Percentiles rank a stretch among this genome's conserved stretches.
phyloP scores from a whole-genome alignment of 2,888 invertebrate species.

The Nesidiocoris tenuis region DNA sequence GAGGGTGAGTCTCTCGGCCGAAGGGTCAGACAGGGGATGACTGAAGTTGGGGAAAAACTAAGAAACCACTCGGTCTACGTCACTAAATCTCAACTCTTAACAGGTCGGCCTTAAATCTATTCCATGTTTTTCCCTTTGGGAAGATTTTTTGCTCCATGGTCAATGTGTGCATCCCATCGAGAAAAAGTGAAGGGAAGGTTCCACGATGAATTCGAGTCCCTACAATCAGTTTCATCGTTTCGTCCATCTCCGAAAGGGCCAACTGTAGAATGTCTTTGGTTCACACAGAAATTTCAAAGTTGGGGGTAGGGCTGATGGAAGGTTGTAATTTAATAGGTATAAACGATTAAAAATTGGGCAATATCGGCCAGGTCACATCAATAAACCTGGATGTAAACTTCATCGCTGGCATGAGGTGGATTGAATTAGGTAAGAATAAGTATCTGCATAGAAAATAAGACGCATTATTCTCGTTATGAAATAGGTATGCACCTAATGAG shows the following conservation, averaged over 20 bases:
- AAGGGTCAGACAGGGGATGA: slow-evolving; percentile 6
- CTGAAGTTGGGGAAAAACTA: neutral
- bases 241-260: slow-evolving; percentile 6
- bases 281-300: no score
- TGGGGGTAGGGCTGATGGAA: no score
- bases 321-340: no score
- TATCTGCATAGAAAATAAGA: no score
- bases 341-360: no score
- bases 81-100: slow-evolving; percentile 13
- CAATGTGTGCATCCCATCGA: neutral
- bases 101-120: slow-evolving; percentile 9
- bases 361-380: no score
- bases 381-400: no score
- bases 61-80: slow-evolving; percentile 23
- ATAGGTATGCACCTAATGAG: no score
- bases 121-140: slow-evolving; percentile 6
- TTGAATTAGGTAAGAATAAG: no score
- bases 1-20: neutral
- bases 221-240: neutral
- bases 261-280: no score
- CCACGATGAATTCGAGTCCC: slow-evolving; percentile 2
- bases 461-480: no score
- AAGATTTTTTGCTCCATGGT: neutral
- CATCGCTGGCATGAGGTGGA: no score
- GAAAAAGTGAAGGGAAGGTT: slow-evolving; percentile 10